Evolutionary conservation across 2,113 vertebrate genomes (phyloP).

Genomic region (Python bivittatus): DNA sequence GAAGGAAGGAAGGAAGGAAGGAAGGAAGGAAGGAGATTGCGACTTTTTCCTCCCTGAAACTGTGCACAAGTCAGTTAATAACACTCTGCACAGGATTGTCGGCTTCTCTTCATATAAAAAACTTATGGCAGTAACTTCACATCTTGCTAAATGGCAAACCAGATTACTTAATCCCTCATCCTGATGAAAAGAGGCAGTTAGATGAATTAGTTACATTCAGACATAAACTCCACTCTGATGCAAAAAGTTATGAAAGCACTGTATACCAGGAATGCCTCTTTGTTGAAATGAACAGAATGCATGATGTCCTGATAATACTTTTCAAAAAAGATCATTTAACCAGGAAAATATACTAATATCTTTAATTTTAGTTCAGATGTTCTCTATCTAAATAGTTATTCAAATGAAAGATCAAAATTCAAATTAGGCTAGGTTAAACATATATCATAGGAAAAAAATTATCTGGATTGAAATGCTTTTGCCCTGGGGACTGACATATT

Average conservation of each 20-base stretch:
- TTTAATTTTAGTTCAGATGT: neutral
- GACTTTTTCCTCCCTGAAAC: neutral
- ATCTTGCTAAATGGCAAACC: neutral
- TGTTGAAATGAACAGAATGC: neutral
- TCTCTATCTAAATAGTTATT: neutral
- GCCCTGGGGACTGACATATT: slow-evolving; percentile 3
- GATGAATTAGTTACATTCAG: neutral
- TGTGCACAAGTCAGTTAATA: neutral
- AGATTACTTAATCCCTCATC: neutral
- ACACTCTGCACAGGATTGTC: neutral
- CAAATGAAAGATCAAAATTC: neutral
- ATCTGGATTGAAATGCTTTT: slow-evolving; percentile 16
- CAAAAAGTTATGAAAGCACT: neutral
- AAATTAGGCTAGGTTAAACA: neutral
- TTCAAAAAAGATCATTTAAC: neutral
- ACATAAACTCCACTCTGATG: neutral
- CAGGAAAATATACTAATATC: neutral
- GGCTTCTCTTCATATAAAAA: neutral
- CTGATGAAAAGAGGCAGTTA: neutral
- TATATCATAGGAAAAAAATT: neutral
- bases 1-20: neutral
- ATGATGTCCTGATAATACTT: neutral
- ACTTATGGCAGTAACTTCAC: neutral
- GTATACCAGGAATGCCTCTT: neutral
- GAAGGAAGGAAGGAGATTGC: neutral